phyloP scores from a whole-genome alignment of 2,113 vertebrate genomes.

The Todiramphus chloris region DNA sequence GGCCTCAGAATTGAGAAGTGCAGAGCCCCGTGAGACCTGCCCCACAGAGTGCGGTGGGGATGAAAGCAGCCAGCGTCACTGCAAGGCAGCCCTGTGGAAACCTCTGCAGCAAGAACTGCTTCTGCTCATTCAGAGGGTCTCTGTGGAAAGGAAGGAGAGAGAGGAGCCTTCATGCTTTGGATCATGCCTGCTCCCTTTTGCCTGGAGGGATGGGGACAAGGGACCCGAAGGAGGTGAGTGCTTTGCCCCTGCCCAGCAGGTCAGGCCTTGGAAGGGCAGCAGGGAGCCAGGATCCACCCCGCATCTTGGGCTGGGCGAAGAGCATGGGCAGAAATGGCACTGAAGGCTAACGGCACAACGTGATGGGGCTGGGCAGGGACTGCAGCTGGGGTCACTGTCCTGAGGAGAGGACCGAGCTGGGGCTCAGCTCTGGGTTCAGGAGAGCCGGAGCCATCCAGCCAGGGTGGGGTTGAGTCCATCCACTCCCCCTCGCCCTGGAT shows the following conservation, averaged over 20 bases:
- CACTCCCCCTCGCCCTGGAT: background rate
- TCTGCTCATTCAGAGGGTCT: background rate
- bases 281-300: background rate
- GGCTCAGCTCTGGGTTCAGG: background rate
- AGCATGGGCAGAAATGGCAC: background rate
- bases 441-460: background rate
- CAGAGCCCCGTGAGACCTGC: background rate
- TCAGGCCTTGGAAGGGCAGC: background rate
- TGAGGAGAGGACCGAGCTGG: background rate
- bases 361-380: background rate
- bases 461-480: background rate
- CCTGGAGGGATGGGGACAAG: background rate
- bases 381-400: background rate
- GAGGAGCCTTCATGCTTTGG: background rate
- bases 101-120: background rate
- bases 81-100: rapidly evolving
- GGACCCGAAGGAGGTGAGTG: background rate
- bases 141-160: background rate
- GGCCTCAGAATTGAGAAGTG: rapidly evolving
- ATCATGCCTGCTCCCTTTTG: rapidly evolving
- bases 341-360: rapidly evolving
- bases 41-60: background rate
- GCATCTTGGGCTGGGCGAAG: background rate
- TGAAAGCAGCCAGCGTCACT: background rate
- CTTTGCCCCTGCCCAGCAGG: background rate